Conservation (phyloP, 2,797 vertebrate genomes). For the Takifugu ocellatus region DNA sequence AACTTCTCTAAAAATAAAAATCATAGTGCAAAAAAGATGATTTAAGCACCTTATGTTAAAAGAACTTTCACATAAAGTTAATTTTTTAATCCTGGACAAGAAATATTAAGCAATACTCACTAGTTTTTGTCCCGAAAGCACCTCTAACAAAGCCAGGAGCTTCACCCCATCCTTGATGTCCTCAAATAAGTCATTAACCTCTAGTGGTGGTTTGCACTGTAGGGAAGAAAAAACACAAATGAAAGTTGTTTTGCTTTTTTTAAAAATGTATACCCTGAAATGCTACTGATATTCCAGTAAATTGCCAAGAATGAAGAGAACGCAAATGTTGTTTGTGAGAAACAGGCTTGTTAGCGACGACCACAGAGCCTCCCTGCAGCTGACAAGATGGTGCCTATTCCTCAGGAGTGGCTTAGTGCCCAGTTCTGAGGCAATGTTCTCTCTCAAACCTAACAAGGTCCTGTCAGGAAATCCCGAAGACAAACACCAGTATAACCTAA, state of each 20-base stretch:
- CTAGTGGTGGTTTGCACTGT: conserved; percentile 87
- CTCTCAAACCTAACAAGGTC: conserved; percentile 28
- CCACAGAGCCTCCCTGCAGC: conserved; percentile 61
- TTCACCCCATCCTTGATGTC: conserved; percentile 98
- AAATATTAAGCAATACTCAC: conserved; percentile 71
- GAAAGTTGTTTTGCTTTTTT: too few relatives aligned
- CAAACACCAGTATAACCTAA: conserved; percentile 5
- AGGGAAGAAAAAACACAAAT: conserved; percentile 21
- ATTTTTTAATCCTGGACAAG: neutral
- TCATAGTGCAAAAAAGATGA: neutral
- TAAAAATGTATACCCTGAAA: too few relatives aligned
- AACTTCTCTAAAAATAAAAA: neutral
- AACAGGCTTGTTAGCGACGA: conserved; percentile 66
- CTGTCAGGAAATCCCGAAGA: neutral
- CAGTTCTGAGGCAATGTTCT: conserved; percentile 49
- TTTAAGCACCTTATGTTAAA: neutral
- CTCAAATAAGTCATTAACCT: conserved; percentile 94
- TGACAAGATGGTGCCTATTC: conserved; percentile 66
- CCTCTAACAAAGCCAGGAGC: conserved; percentile 91
- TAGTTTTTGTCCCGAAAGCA: conserved; percentile 94
- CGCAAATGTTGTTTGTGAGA: conserved; percentile 54
- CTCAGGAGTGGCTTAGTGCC: conserved; percentile 54
- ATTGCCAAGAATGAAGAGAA: conserved; percentile 17
- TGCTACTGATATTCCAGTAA: conserved; percentile 17
- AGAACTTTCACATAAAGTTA: neutral